A percentile compares a stretch with the other conserved stretches of the same genome.
Conservation (phyloP, 2,797 vertebrate species). For the Bryconaethiops microstoma region DNA sequence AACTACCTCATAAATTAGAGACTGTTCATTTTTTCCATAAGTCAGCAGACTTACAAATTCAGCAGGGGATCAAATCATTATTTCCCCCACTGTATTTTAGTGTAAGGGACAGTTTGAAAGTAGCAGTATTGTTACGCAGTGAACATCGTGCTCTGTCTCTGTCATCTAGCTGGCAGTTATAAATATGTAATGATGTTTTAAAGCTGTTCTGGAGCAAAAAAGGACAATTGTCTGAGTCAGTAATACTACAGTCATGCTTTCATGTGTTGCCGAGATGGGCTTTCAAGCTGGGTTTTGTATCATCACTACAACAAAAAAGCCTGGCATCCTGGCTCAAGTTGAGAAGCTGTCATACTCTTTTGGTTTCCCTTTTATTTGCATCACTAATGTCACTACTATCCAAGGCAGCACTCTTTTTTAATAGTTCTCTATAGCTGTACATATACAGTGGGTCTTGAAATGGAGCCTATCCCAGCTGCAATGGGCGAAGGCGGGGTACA, state of each 20-base stretch:
- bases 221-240: constrained; percentile 69
- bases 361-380: constrained; percentile 48
- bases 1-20: too few relatives aligned
- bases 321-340: constrained; percentile 47
- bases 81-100: constrained; percentile 47
- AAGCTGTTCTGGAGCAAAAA: constrained; percentile 63
- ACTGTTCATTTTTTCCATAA: too few relatives aligned
- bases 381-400: constrained; percentile 41
- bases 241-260: constrained; percentile 66
- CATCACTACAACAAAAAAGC: constrained; percentile 60
- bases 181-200: constrained; percentile 84
- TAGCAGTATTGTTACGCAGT: constrained; percentile 69
- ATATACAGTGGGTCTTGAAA: too few relatives aligned
- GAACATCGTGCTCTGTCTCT: constrained; percentile 68
- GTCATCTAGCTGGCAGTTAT: constrained; percentile 79
- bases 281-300: constrained; percentile 68
- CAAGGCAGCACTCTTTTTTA: constrained; percentile 39
- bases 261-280: constrained; percentile 62
- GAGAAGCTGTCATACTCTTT: constrained; percentile 54
- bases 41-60: too few relatives aligned
- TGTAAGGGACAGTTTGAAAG: constrained; percentile 67
- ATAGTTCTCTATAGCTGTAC: constrained; percentile 39
- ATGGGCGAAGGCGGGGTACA: too few relatives aligned
- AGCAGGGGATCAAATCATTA: too few relatives aligned
- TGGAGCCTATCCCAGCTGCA: too few relatives aligned